Percentiles rank a stretch among this genome's conserved stretches.
Conservation (phyloP, 2,797 vertebrate genomes). For the Podarcis siculus region DNA sequence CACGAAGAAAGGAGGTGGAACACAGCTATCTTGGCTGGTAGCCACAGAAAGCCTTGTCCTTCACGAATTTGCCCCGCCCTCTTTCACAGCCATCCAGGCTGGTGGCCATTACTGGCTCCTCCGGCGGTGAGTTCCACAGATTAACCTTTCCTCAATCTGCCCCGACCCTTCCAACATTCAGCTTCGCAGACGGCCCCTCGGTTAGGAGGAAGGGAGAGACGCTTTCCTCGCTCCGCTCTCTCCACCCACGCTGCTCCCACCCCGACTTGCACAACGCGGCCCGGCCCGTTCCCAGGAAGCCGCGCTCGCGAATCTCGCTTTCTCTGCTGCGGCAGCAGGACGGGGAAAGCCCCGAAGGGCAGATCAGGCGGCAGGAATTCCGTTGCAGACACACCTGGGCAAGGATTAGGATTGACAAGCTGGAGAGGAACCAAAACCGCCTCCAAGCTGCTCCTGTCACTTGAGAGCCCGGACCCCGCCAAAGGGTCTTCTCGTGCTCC, state of each 20-base stretch:
- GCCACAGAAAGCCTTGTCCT: no score
- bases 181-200: neutral
- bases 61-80: no score
- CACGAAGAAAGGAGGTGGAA: no score
- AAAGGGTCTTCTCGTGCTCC: no score
- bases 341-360: neutral
- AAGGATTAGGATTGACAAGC: neutral
- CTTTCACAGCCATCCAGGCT: no score
- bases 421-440: neutral
- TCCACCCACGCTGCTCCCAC: neutral
- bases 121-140: neutral
- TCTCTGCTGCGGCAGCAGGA: neutral
- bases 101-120: no score
- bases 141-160: neutral
- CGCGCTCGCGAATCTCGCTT: no score
- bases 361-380: neutral
- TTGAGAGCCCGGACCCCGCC: neutral
- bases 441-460: neutral
- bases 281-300: neutral
- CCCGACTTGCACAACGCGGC: neutral
- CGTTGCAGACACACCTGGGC: neutral
- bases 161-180: neutral
- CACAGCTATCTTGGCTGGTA: no score
- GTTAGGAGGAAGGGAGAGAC: neutral
- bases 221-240: neutral